These are phyloP conservation scores for Gymnogyps californianus DNA, from an alignment of 2,113 vertebrate genomes.

Conservation along the genomic window DNA sequence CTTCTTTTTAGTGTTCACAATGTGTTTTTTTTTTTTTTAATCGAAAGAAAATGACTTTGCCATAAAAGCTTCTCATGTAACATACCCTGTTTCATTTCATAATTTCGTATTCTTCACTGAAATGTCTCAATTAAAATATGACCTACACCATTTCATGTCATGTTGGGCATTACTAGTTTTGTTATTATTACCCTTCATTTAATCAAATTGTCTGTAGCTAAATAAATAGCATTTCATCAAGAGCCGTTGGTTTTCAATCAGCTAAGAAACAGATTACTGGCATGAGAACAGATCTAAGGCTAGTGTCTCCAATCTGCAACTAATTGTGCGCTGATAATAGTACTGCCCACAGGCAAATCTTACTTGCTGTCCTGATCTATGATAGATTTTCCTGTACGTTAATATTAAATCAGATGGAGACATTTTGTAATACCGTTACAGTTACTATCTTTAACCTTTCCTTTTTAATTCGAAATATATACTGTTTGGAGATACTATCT, in stretches of 20 bases:
- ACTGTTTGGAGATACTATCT: not conserved
- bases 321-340: constrained; percentile 29
- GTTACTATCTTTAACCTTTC: not conserved
- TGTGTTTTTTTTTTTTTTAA: not conserved
- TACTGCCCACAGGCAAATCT: constrained; percentile 30
- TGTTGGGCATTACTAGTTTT: not conserved
- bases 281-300: not conserved
- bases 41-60: not conserved
- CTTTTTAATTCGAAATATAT: not conserved
- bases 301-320: constrained; percentile 26
- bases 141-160: not conserved
- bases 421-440: not conserved
- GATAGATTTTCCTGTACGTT: constrained; percentile 1
- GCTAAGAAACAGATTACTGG: not conserved
- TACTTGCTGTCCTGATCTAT: constrained; percentile 2
- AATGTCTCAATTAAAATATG: constrained; percentile 10
- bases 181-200: constrained; percentile 33
- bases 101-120: not conserved
- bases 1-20: constrained; percentile 31
- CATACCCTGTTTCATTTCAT: not conserved
- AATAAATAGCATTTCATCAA: constrained; percentile 46
- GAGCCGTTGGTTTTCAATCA: constrained; percentile 5
- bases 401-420: constrained; percentile 37
- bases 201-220: constrained; percentile 39
- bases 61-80: not conserved